phyloP scores from a whole-genome alignment of 2,113 vertebrate genomes.

The Prinia subflava region DNA sequence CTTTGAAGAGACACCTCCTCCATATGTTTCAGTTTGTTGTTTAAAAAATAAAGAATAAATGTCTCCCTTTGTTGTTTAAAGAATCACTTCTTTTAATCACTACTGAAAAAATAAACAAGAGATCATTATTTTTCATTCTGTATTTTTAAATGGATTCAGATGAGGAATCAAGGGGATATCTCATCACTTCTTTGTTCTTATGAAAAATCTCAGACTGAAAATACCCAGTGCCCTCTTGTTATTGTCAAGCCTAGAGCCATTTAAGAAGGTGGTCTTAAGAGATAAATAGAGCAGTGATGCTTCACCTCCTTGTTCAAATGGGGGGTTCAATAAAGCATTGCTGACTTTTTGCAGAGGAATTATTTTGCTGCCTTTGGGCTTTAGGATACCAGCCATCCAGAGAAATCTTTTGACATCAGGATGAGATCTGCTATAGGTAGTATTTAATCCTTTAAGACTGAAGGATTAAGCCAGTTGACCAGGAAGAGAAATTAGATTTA shows the following conservation, averaged over 20 bases:
- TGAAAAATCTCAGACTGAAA: slow-evolving; percentile 35
- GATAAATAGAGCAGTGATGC: slow-evolving; percentile 39
- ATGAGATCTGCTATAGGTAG: slow-evolving; percentile 54
- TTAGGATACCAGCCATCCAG: slow-evolving; percentile 41
- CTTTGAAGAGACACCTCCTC: neutral
- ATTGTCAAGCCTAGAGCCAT: slow-evolving; percentile 25
- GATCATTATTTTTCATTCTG: neutral
- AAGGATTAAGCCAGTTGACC: slow-evolving; percentile 48
- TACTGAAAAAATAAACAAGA: neutral
- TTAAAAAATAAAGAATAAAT: neutral
- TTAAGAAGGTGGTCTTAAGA: slow-evolving; percentile 50
- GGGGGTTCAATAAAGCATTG: slow-evolving; percentile 34
- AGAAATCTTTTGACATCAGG: slow-evolving; percentile 66
- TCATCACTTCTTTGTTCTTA: slow-evolving; percentile 15
- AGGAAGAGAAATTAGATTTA: slow-evolving; percentile 58
- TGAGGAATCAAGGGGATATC: slow-evolving; percentile 12
- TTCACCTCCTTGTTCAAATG: slow-evolving; percentile 44
- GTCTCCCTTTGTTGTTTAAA: neutral
- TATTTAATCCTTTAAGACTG: slow-evolving; percentile 65
- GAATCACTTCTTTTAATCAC: neutral
- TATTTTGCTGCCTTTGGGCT: slow-evolving; percentile 28
- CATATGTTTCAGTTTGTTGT: neutral
- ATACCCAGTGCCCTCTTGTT: neutral
- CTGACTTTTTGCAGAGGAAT: neutral
- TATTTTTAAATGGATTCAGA: slow-evolving; percentile 21